A percentile compares a stretch with the other conserved stretches of the same genome.
Conservation (phyloP, 1,140 invertebrate genomes). For the Condylostylus longicornis region DNA sequence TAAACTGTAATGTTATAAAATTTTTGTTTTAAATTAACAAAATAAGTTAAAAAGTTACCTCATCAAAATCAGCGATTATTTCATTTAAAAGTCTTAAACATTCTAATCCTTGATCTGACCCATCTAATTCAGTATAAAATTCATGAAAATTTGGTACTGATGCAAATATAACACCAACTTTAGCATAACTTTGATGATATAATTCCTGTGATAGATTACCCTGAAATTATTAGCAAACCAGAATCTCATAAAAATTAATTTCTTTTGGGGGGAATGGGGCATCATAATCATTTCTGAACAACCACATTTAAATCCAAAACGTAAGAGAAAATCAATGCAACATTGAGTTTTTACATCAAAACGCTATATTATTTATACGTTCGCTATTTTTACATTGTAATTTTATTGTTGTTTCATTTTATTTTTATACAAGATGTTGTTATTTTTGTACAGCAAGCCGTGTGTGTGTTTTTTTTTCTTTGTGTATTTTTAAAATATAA, state of each 20-base stretch:
- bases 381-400: too few relatives aligned
- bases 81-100: conserved; percentile 52
- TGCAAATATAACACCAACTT: conserved; percentile 84
- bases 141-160: conserved; percentile 93
- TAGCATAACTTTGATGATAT: conserved; percentile 84
- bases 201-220: conserved; percentile 49
- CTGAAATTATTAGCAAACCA: conserved; percentile 13
- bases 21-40: background rate
- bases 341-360: background rate
- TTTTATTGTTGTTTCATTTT: background rate
- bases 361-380: too few relatives aligned
- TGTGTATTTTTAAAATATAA: too few relatives aligned
- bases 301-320: too few relatives aligned
- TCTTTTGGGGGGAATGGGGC: conserved; percentile 4
- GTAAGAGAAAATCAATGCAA: too few relatives aligned
- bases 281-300: too few relatives aligned
- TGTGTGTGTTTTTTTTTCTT: too few relatives aligned
- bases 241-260: conserved; percentile 7
- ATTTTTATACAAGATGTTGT: background rate
- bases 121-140: conserved; percentile 88
- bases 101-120: conserved; percentile 84
- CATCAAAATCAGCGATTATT: conserved; percentile 90
- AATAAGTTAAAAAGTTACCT: conserved; percentile 24
- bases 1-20: too few relatives aligned
- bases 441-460: background rate